These are phyloP conservation scores for Dromas ardeola DNA, from an alignment of 2,113 vertebrate species.

Conservation along the genomic window DNA sequence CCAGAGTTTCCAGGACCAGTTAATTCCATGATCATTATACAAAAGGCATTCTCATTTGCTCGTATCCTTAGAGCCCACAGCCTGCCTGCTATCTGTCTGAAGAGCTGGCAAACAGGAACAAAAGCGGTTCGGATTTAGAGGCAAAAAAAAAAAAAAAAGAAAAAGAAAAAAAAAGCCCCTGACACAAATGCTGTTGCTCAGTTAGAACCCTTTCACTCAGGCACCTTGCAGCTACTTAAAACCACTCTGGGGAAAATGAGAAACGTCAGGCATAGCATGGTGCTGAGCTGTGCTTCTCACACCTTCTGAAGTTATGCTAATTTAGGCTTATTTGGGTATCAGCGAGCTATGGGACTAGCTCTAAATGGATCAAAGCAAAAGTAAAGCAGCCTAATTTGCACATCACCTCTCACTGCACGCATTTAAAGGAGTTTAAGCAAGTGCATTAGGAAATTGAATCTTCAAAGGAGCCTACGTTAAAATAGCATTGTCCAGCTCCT, in stretches of 20 bases:
- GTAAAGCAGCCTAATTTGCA: neutral
- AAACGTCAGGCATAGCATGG: neutral
- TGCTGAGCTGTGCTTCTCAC: neutral
- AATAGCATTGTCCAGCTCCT: neutral
- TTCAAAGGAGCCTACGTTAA: neutral
- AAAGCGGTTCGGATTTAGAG: neutral
- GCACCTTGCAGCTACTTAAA: neutral
- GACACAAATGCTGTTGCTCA: neutral
- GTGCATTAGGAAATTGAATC: neutral
- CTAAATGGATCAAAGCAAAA: neutral
- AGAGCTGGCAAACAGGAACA: neutral
- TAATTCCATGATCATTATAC: neutral
- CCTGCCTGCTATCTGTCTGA: neutral
- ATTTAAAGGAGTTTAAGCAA: neutral
- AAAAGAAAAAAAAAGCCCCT: neutral
- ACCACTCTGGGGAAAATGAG: neutral
- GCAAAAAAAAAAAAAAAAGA: neutral
- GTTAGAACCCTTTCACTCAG: neutral
- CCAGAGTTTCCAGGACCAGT: constrained; percentile 2
- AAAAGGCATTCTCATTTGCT: constrained; percentile 37
- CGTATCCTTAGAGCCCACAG: neutral
- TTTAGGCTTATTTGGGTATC: neutral
- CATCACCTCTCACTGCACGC: neutral
- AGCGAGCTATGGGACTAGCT: neutral
- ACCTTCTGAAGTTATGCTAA: neutral